These are phyloP conservation scores for Elegia similella DNA, from an alignment of 2,888 invertebrate species.

Conservation along the genomic window DNA sequence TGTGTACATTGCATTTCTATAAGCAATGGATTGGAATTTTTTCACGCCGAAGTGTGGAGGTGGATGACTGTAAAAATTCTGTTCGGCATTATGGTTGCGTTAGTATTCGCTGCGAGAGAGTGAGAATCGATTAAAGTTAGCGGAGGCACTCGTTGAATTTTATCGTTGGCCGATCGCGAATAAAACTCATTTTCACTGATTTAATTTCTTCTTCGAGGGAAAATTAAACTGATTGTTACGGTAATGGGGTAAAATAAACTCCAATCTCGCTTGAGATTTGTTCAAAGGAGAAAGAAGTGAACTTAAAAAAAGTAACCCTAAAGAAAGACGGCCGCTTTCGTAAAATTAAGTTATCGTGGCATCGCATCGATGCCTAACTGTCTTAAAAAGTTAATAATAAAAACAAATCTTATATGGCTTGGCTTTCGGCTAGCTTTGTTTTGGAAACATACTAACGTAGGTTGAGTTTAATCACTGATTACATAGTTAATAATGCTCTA, in stretches of 20 bases:
- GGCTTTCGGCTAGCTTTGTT: too few relatives aligned
- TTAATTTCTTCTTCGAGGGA: slow-evolving; percentile 26
- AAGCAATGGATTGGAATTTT: slow-evolving; percentile 39
- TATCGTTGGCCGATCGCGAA: slow-evolving; percentile 49
- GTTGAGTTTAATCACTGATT: too few relatives aligned
- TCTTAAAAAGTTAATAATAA: too few relatives aligned
- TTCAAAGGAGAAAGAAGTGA: too few relatives aligned
- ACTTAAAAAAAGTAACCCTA: too few relatives aligned
- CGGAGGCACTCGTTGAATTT: slow-evolving; percentile 33
- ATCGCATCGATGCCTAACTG: too few relatives aligned
- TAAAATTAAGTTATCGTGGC: too few relatives aligned
- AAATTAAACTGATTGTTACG: slow-evolving; percentile 40
- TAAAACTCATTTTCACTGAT: slow-evolving; percentile 48
- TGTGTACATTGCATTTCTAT: slow-evolving; percentile 67
- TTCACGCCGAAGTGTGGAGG: slow-evolving; percentile 34
- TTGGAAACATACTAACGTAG: too few relatives aligned
- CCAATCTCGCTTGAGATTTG: not conserved
- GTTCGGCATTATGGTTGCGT: slow-evolving; percentile 48
- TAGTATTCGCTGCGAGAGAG: slow-evolving; percentile 31
- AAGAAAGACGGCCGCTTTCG: too few relatives aligned
- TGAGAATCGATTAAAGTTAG: slow-evolving; percentile 60
- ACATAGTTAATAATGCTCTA: too few relatives aligned
- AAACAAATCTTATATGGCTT: too few relatives aligned
- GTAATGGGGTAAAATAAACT: not conserved
- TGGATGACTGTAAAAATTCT: slow-evolving; percentile 54